Evolutionary conservation across 2,113 vertebrate species (phyloP), one percentile per base, ranked within the genome.

Genomic region (Pseudopipra pipra): DNA sequence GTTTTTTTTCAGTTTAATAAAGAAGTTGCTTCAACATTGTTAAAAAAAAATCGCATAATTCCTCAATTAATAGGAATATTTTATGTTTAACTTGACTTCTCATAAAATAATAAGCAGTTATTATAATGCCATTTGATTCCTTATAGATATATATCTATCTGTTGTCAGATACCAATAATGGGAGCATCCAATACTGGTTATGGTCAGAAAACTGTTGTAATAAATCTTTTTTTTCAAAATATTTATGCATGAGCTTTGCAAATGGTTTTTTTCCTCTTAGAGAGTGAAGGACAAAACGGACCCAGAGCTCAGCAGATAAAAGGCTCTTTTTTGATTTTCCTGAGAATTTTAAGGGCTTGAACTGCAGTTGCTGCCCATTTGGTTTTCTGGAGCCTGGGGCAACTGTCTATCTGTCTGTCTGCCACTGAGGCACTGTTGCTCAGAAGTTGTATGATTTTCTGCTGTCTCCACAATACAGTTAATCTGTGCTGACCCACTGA

Each of bases 371-470:
- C 20, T 87, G 6, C 5, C 12, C 11, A 17, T 10, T 61, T 21
- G 17, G 11, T 54, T 76, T 44, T 54, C 46, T 9, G 4, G 30
- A 73, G 11, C 37, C 33, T n/a, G 12, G 16, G 41, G 24, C 9
- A 77, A 39, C 2, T 31, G 4, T 37, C 8, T 54, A 21, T 49
- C 31, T 85, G 7, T 51, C 8, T 58, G 33, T 47, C 25, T 72
- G 22, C 28, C 0, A 0, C 12, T 4, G 1, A 58, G 31, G 28
- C 27, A 15, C 11, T 4, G 3, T 13, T 8, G 2, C 30, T 67
- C 14, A 61, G 75, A 88, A 24, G 9, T 39, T 30, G 6, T 0
- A 3, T 67, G 33, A 3, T n/a, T 93, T 87, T 65, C 61, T 73
- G 41, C 33, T 75, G 35, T 41, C 35, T 85, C 23, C 27, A 39